A percentile compares a stretch with the other conserved stretches of the same genome.
Evolutionary conservation across 1,140 invertebrate genomes (phyloP).

Genomic region (Drosophila grimshawi): DNA sequence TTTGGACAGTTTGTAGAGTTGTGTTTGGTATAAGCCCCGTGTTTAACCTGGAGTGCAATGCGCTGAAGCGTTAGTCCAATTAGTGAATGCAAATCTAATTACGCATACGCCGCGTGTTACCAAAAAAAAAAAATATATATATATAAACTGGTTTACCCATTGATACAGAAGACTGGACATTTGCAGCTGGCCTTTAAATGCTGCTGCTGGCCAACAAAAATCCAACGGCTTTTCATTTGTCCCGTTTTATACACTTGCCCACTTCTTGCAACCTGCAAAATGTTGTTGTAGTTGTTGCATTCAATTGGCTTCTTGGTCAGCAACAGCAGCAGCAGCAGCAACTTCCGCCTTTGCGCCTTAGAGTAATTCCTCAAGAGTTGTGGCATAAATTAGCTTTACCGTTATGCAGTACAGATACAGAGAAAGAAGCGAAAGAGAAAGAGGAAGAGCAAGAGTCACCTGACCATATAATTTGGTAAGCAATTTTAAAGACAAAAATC

Average conservation of each 20-base stretch:
- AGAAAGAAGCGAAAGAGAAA: not conserved
- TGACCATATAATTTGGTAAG: slow-evolving; percentile 59
- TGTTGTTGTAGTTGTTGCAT: slow-evolving; percentile 56
- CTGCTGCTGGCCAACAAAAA: slow-evolving; percentile 30
- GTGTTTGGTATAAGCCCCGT: no score
- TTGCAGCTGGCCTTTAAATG: slow-evolving; percentile 31
- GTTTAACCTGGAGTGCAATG: slow-evolving; percentile 32
- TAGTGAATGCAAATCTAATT: slow-evolving; percentile 69
- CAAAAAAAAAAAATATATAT: slow-evolving; percentile 13
- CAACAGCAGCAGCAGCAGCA: slow-evolving; percentile 40
- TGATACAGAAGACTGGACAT: slow-evolving; percentile 6
- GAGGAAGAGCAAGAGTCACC: slow-evolving; percentile 2
- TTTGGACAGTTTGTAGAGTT: not conserved
- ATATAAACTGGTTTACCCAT: slow-evolving; percentile 43
- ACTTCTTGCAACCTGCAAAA: slow-evolving; percentile 30
- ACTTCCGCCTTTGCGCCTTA: slow-evolving; percentile 67
- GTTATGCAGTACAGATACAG: slow-evolving; percentile 38
- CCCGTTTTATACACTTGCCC: slow-evolving; percentile 6
- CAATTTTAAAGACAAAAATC: slow-evolving; percentile 57
- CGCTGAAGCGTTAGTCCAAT: slow-evolving; percentile 63
- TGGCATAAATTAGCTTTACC: slow-evolving; percentile 72
- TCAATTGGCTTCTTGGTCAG: slow-evolving; percentile 69
- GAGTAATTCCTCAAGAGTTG: slow-evolving; percentile 50
- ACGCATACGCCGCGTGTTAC: slow-evolving; percentile 65
- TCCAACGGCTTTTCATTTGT: slow-evolving; percentile 20